Conservation (phyloP, 2,113 vertebrate genomes). For the Indicator indicator region DNA sequence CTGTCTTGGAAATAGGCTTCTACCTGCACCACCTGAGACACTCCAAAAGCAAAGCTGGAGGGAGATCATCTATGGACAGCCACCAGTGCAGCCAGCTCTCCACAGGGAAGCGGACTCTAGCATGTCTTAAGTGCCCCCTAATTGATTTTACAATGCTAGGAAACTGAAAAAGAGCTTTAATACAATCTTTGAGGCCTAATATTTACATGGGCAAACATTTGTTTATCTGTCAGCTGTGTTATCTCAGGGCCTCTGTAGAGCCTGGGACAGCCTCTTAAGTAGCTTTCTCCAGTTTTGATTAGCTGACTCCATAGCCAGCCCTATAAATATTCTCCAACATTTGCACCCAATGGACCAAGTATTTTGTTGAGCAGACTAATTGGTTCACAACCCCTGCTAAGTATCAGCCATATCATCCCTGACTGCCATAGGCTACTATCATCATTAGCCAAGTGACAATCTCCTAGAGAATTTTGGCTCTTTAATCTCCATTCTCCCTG, state of each 20-base stretch:
- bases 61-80: not conserved
- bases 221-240: constrained; percentile 49
- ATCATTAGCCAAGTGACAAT: constrained; percentile 71
- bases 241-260: constrained; percentile 26
- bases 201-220: constrained; percentile 36
- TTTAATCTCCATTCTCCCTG: constrained; percentile 54
- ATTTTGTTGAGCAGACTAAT: constrained; percentile 68
- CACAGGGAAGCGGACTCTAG: not conserved
- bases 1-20: not conserved
- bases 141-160: constrained; percentile 11
- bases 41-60: not conserved
- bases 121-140: not conserved
- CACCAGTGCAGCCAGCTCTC: not conserved
- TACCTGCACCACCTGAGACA: not conserved
- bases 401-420: constrained; percentile 61
- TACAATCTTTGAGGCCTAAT: not conserved
- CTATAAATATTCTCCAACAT: constrained; percentile 64
- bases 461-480: constrained; percentile 67
- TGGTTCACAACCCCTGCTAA: constrained; percentile 72
- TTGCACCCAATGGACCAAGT: constrained; percentile 64
- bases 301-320: not conserved
- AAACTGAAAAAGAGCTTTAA: not conserved
- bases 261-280: constrained; percentile 27
- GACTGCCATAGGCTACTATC: constrained; percentile 51
- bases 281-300: constrained; percentile 40